Conservation (phyloP, 2,797 vertebrate genomes). For the Xenops minutus region DNA sequence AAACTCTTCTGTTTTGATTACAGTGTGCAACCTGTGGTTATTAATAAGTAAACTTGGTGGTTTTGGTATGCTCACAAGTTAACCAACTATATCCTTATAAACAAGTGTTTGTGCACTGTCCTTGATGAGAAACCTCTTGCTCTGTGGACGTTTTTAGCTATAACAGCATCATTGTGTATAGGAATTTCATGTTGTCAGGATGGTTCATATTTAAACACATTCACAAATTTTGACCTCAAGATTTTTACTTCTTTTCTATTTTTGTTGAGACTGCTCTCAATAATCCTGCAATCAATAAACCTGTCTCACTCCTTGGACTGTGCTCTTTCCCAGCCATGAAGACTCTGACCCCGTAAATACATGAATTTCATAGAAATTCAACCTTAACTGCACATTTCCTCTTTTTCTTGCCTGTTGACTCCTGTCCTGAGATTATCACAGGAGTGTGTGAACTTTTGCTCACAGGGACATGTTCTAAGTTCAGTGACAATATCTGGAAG, state of each 20-base stretch:
- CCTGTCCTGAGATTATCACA: background rate
- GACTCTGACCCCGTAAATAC: background rate
- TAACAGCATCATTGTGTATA: background rate
- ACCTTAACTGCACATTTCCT: background rate
- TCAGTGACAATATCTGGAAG: background rate
- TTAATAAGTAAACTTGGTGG: background rate
- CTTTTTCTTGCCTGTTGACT: background rate
- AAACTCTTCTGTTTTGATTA: background rate
- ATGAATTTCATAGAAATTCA: background rate
- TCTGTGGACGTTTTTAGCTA: background rate
- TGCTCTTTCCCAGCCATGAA: background rate
- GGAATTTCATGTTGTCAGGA: background rate
- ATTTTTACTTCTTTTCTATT: background rate
- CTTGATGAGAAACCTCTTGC: background rate
- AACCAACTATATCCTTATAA: background rate
- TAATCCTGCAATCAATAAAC: background rate
- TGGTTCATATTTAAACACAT: fast-evolving
- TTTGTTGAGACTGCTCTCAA: background rate
- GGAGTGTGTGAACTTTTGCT: background rate
- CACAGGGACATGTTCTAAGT: background rate
- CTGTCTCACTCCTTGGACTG: background rate
- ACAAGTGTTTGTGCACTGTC: background rate
- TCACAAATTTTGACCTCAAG: background rate
- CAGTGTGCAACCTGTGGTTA: background rate
- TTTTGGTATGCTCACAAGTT: background rate